Evolutionary conservation across 2,888 invertebrate species (phyloP), one percentile per base, ranked within the genome.

Genomic region (Emmelina monodactyla): DNA sequence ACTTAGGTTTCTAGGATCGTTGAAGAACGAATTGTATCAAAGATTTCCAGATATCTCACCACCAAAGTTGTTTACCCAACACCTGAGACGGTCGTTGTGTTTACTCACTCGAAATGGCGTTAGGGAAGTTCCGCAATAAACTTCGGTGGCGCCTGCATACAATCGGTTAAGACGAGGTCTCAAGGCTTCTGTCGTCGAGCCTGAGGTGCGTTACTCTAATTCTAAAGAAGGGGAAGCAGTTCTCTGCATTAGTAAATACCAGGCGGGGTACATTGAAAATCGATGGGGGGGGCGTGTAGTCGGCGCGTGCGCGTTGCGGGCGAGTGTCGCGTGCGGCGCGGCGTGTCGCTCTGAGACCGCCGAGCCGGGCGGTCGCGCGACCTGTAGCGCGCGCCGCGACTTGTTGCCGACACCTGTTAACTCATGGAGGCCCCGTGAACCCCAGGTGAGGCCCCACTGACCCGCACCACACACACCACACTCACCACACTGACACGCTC

Each of bases 341-440:
- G 38, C 44, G 44, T 42, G 44, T 42, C 32, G 37, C 19, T 16
- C 32, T 5, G 13, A 14, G 7, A 12, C 25, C 29, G 29, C 29
- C 35, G 42, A 30, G 36, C 22, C 37, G 40, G 42, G 43, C 47
- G 43, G 48, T 51, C 55, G 57, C 44, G 47, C 42, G 57, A 60
- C 61, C 59, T 56, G 59, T 56, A 49, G 55, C 51, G 50, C 52
- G 48, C 51, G 44, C 50, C 58, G 51, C 51, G 64, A 75, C 75
- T 71, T 75, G 73, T 76, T 76, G 76, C 69, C 49, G 65, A 54
- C 57, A 75, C 72, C 75, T 75, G 70, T 70, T 70, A 68, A 66
- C 72, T 55, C 58, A 73, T 72, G 75, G 70, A 60, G 58, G 55
- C 56, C 49, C 58, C 64, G 58, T 68, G 60, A 70, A 62, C 50